Evolutionary conservation across 2,113 vertebrate genomes (phyloP).

Genomic region (Trichomycterus rosablanca): DNA sequence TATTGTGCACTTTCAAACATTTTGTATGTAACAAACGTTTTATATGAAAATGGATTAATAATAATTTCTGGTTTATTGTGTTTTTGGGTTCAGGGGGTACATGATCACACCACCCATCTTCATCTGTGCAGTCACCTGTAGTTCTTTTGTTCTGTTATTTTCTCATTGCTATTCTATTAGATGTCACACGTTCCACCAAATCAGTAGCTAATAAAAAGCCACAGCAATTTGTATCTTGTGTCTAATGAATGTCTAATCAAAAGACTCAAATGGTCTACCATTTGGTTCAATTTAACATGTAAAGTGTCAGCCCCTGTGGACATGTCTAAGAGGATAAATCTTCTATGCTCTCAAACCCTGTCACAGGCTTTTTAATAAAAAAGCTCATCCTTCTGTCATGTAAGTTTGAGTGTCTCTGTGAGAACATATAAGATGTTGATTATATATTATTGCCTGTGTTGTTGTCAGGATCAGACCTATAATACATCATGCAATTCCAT

Average conservation of each 20-base stretch:
- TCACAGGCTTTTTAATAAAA: conserved; percentile 4
- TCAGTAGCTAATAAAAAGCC: conserved; percentile 49
- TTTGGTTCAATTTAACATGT: conserved; percentile 39
- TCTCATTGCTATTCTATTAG: conserved; percentile 30
- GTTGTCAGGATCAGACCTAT: not conserved
- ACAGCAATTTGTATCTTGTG: conserved; percentile 45
- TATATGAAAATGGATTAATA: too few relatives aligned
- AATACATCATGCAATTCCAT: not conserved
- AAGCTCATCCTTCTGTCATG: too few relatives aligned
- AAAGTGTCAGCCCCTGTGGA: conserved; percentile 30
- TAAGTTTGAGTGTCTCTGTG: too few relatives aligned
- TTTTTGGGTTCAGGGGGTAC: too few relatives aligned
- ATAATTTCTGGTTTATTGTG: too few relatives aligned
- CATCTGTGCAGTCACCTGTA: too few relatives aligned
- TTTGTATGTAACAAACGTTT: conserved; percentile 11
- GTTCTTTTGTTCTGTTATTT: conserved; percentile 34
- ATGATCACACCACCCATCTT: too few relatives aligned
- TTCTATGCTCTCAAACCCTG: conserved; percentile 4
- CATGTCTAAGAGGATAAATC: conserved; percentile 33
- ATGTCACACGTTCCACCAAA: conserved; percentile 51
- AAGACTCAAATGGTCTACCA: conserved; percentile 41
- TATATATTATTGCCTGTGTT: conserved; percentile 1
- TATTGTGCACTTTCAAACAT: not conserved
- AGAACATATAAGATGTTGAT: not conserved
- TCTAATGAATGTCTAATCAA: conserved; percentile 51